Evolutionary conservation across 2,113 vertebrate genomes (phyloP), one percentile per base, ranked within the genome.

Genomic region (Delphinus delphis): DNA sequence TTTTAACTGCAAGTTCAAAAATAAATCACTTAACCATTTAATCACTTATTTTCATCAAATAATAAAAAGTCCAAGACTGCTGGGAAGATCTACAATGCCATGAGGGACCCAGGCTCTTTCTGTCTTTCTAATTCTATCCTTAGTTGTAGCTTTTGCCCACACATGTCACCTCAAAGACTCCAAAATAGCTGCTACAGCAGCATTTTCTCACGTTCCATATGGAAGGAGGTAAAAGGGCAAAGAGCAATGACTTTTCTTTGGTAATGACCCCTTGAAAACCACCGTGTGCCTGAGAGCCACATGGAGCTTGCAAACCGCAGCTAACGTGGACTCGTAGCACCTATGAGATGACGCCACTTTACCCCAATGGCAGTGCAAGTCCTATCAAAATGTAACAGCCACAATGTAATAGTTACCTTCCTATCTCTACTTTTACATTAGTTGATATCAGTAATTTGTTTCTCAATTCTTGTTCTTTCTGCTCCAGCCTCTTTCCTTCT

Each of bases 11-110:
- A 74, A 80, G 9, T 63, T 63, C 6, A 77, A 38, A 91, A 74
- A 38, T 76, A 63, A 92, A 50, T 85, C 23, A 58, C 17, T 68
- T 80, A 90, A 36, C 65, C 47, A 58, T 80, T 74, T 60, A 25
- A 87, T 3, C 23, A 38, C 36, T 88, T 92, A 11, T 63, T 58
- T 85, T 74, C 62, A 93, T 55, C 60, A 87, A 70, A 86, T 53
- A 74, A 60, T 86, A 55, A 58, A 31, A 58, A 36, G 21, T 41
- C 23, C 9, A 86, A 68, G 38, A 60, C 31, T 70, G 7, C 8
- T 65, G 18, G 62, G 31, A 53, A 81, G 82, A 67, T 76, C 36
- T 17, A 28, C 33, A 73, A 58, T n/a, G 44, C 60, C 23, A 2
- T 5, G 28, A 86, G 20, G 28, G 23, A 36, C 5, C 23, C 18